Evolutionary conservation across 2,888 invertebrate species (phyloP), one percentile per base, ranked within the genome.

Genomic region (Ametastegia equiseti): DNA sequence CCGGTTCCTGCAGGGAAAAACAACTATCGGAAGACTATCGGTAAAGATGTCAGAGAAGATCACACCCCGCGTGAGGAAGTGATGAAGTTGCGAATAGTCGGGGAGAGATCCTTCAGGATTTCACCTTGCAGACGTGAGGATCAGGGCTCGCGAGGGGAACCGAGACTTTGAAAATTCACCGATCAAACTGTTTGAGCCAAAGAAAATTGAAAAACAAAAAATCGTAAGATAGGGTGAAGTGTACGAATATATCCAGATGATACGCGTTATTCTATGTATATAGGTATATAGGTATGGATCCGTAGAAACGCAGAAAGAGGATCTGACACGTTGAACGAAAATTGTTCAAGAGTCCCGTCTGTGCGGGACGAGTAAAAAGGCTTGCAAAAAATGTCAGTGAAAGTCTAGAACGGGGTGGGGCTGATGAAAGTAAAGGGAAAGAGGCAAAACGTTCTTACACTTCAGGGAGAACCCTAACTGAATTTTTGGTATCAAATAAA

Each of bases 21-120:
- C 33, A 63, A 63, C 63, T 63, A 63, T 63, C 63, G 63, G 63
- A 63, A 63, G 63, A 63, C 63, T 63, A 63, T 63, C 63, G 63
- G 63, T 63, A 63, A 63, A 63, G 63, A 33, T 63, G 63, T 63
- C 63, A 63, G n/a, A 33, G 30, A 30, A 13, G 27, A 63, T 23
- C 19, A 30, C 63, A 63, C 33, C 27, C 63, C 33, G 30, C 33
- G 63, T 63, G 33, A 63, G 30, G n/a, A 63, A 63, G 15, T 33
- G 33, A 63, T 19, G 50, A 54, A 54, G 54, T 54, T 54, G 1
- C 9, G 23, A 54, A 54, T 54, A 2, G 9, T 23, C 23, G 11
- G 54, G 54, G 54, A 54, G 2, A 2, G 23, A 11, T 23, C 23
- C 54, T 54, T 19, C 9, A 54, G 54, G 23, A 54, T 54, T 54